Conservation (phyloP, 2,113 vertebrate species). For the Phodopus roborovskii region DNA sequence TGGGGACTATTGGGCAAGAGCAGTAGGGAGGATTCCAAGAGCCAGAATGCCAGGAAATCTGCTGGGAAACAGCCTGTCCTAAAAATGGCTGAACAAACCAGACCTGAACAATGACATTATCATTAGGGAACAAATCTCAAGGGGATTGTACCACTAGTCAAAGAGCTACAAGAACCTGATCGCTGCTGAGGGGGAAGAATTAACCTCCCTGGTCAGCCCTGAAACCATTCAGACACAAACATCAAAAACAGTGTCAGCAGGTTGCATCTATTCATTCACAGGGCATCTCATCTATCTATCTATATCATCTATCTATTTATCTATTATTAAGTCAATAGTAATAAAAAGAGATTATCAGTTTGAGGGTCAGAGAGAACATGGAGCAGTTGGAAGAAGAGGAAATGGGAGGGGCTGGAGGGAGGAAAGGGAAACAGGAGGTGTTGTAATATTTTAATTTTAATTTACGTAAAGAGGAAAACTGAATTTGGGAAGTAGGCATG, state of each 20-base stretch:
- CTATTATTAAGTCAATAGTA: neutral
- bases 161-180: neutral
- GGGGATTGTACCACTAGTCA: neutral
- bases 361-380: neutral
- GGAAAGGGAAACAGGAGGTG: neutral
- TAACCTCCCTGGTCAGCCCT: neutral
- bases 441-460: neutral
- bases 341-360: neutral
- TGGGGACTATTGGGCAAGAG: no score
- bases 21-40: neutral
- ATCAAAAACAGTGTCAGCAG: neutral
- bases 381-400: neutral
- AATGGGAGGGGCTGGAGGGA: neutral
- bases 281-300: neutral
- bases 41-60: neutral
- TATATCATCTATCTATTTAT: neutral
- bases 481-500: fast-evolving
- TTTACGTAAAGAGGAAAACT: neutral
- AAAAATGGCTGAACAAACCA: neutral
- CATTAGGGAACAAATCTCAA: neutral
- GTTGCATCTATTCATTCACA: neutral
- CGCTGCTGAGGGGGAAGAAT: neutral
- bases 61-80: neutral
- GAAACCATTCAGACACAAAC: neutral
- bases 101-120: neutral